Evolutionary conservation across 53 echinoderm and acorn worm species (phyloP).

Genomic region (Echinometra lucunter): DNA sequence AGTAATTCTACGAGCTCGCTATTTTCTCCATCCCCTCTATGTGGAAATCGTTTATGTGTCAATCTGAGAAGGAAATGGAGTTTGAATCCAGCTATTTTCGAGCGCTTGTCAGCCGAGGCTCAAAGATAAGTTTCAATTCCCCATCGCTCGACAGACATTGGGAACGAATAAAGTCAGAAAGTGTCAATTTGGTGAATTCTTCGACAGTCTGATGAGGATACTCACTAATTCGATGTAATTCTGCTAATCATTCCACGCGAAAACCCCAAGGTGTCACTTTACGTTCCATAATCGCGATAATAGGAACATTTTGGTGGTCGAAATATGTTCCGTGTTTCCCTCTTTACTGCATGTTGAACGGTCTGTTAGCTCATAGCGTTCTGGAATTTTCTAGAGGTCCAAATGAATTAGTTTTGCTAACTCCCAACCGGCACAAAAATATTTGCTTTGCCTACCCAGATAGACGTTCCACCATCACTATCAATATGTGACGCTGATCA

Average conservation of each 20-base stretch:
- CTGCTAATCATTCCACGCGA: neutral
- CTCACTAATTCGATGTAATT: constrained; percentile 26
- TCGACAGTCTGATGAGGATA: constrained; percentile 32
- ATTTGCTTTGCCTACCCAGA: no score
- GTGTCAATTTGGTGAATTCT: constrained; percentile 2
- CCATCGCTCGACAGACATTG: neutral
- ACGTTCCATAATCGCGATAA: neutral
- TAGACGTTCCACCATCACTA: no score
- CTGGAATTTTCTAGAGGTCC: no score
- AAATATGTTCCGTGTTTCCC: neutral
- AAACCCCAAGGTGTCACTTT: constrained; percentile 16
- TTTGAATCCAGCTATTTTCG: constrained; percentile 3
- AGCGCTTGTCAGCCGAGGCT: neutral
- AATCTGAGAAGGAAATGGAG: neutral
- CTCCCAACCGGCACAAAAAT: no score
- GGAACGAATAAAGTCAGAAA: constrained; percentile 22
- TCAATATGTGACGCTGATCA: no score
- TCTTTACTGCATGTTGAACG: neutral
- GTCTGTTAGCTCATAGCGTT: no score
- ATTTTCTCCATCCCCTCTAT: neutral
- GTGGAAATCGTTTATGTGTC: constrained; percentile 12
- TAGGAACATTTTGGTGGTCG: neutral
- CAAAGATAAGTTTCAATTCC: constrained; percentile 28
- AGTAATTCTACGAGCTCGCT: neutral
- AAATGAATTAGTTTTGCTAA: no score